These are phyloP conservation scores for Galerucella pusilla DNA, from an alignment of 2,888 invertebrate genomes.

Conservation along the genomic window DNA sequence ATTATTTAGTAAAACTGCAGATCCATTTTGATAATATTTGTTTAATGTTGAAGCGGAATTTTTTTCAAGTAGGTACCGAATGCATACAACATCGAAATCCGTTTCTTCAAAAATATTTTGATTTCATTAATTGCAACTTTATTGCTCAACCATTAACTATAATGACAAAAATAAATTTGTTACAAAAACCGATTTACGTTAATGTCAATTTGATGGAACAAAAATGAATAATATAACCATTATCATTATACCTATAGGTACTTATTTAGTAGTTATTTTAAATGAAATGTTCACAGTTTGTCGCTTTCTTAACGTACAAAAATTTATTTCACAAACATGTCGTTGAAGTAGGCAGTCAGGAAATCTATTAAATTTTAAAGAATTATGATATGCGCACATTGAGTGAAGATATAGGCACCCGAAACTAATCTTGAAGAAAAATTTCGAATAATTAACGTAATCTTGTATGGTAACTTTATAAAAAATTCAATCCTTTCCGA, in stretches of 20 bases:
- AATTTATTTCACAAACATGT: neutral
- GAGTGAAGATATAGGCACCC: too few species aligned
- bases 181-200: conserved; percentile 17
- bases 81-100: neutral
- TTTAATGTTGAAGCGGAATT: conserved; percentile 43
- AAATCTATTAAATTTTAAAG: too few species aligned
- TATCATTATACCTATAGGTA: neutral
- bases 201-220: conserved; percentile 23
- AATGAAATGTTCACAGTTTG: neutral
- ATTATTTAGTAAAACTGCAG: too few species aligned
- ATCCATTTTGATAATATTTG: too few species aligned
- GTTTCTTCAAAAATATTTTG: neutral
- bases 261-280: conserved; percentile 5
- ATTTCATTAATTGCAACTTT: conserved; percentile 21
- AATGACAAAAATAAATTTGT: conserved; percentile 18
- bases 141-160: conserved; percentile 17
- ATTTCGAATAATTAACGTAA: too few species aligned
- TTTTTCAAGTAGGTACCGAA: neutral
- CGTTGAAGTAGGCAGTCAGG: too few species aligned
- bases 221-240: conserved; percentile 21
- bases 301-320: neutral
- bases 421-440: too few species aligned
- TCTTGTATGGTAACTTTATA: too few species aligned
- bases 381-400: too few species aligned
- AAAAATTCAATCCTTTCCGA: too few species aligned